These are phyloP conservation scores for Oryzias javanicus DNA, from an alignment of 2,113 vertebrate species.

Conservation along the genomic window DNA sequence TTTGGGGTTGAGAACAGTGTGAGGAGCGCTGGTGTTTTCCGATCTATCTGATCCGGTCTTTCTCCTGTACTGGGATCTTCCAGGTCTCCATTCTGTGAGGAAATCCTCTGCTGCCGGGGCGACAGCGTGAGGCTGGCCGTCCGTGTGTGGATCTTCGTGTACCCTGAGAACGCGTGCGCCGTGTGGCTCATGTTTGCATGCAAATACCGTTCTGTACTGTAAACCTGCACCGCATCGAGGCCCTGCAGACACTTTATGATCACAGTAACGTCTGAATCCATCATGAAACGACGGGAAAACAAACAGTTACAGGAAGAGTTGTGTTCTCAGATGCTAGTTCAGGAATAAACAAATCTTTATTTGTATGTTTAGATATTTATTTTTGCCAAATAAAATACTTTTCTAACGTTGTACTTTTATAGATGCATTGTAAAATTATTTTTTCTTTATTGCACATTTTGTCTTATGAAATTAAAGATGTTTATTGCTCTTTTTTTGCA, in stretches of 20 bases:
- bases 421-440: no score
- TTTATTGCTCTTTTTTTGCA: no score
- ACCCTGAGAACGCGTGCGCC: constrained; percentile 90
- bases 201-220: constrained; percentile 95
- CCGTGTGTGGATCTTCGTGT: constrained; percentile 88
- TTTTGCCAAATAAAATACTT: no score
- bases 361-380: no score
- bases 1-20: no score
- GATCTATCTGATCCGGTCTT: background rate
- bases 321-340: no score
- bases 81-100: constrained; percentile 94
- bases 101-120: constrained; percentile 92
- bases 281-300: background rate
- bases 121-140: constrained; percentile 93
- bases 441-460: no score
- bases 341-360: no score
- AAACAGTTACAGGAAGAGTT: no score
- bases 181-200: constrained; percentile 99
- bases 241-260: background rate
- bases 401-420: no score
- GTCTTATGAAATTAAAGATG: no score
- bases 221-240: constrained; percentile 37
- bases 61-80: background rate
- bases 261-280: background rate
- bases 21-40: background rate